Evolutionary conservation across 1,140 invertebrate genomes (phyloP), one percentile per base, ranked within the genome.

Genomic region (Bombus polaris): DNA sequence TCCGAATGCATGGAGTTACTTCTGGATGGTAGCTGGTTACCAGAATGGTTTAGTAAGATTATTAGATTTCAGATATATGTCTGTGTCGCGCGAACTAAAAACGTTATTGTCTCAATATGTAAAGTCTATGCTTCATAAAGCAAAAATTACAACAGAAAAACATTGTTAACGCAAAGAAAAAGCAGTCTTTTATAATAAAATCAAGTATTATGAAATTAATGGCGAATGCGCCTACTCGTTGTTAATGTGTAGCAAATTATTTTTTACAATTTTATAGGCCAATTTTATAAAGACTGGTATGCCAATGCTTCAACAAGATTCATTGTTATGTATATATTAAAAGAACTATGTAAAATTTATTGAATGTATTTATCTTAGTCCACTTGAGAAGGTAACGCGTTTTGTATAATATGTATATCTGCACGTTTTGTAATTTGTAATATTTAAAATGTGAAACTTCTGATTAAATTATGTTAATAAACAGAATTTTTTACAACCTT

Each of bases 1-100:
- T 91, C 94, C 95, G 42, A 96, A 96, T 88, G 62, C 89, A 5
- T 95, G 93, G 91, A 95, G 95, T 90, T 95, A 95, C 81, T 83
- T 94, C 12, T 95, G 94, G 94, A 81, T 96, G 25, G 93, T 92
- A 13, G 89, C 88, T 8, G 95, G 95, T 9, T 95, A 95, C 83
- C 94, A 96, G 87, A 95, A 94, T 86, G 95, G 95, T 42, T 92
- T 96, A 28, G 91, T 95, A 22, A 91, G 95, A 81, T 65, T 95
- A 44, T 87, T 95, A 39, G 91, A 92, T 81, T 93, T 95, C 8
- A 94, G 91, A 77, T 91, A 74, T 10, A 81, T 95, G 87, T 90
- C 90, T 12, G 81, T 87, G 39, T 37, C 78, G 1, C 42, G 28
- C 18, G 83, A 92, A 77, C 44, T 92, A n/a, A 87, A 91, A 6